Percentiles rank a stretch among this genome's conserved stretches.
phyloP scores from a whole-genome alignment of 2,888 invertebrate genomes.

The Griposia aprilina region DNA sequence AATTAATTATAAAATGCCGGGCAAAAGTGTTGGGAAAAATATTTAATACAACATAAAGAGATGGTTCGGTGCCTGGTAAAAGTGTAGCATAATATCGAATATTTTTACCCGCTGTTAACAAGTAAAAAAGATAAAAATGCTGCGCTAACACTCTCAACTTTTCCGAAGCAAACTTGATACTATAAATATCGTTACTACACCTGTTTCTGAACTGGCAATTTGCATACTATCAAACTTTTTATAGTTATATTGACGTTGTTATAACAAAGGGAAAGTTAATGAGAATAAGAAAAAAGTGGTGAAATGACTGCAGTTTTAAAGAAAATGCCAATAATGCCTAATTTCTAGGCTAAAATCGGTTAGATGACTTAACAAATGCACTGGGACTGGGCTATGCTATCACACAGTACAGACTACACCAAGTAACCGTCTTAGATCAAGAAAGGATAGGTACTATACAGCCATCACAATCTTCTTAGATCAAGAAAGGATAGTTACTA shows the following conservation, averaged over 20 bases:
- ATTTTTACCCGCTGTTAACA: slow-evolving; percentile 29
- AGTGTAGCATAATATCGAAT: slow-evolving; percentile 42
- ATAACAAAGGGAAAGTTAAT: too few species aligned
- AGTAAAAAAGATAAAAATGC: slow-evolving; percentile 24
- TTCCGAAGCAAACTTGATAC: slow-evolving; percentile 18
- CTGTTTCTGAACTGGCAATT: slow-evolving; percentile 31
- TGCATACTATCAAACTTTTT: slow-evolving; percentile 20
- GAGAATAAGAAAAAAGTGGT: too few species aligned
- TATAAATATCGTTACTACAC: slow-evolving; percentile 35
- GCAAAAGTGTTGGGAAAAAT: slow-evolving; percentile 45
- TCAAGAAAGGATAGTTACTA: too few species aligned
- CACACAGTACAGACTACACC: too few species aligned
- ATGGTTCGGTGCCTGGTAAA: slow-evolving; percentile 28
- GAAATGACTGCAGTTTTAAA: too few species aligned
- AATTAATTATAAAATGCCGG: slow-evolving; percentile 44
- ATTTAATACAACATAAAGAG: slow-evolving; percentile 42
- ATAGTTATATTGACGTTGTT: neutral
- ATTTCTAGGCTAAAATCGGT: neutral
- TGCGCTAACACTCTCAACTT: slow-evolving; percentile 29
- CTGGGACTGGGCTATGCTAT: neutral
- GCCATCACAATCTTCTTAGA: too few species aligned
- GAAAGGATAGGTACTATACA: too few species aligned
- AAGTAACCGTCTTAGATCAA: too few species aligned
- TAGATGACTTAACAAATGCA: neutral
- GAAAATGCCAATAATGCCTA: neutral